These are phyloP conservation scores for Hydroisotoma schaefferi DNA, from an alignment of 2,888 invertebrate genomes.

Conservation along the genomic window DNA sequence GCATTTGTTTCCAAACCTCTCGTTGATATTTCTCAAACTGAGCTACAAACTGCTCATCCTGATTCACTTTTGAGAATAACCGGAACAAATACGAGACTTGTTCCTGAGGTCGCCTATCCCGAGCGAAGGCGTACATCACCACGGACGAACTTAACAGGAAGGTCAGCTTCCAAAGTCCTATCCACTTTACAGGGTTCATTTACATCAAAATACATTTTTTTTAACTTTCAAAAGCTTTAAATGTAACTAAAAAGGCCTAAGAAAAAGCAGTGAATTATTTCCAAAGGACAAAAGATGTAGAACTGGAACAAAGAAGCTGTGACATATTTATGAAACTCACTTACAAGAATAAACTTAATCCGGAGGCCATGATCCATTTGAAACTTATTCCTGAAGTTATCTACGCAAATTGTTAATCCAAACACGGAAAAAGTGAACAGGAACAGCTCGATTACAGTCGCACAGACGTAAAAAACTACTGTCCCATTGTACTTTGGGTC, in stretches of 20 bases:
- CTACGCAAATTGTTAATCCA: slow-evolving; percentile 30
- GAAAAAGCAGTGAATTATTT: no score
- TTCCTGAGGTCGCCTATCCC: slow-evolving; percentile 35
- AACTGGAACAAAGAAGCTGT: no score
- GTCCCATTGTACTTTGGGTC: slow-evolving; percentile 28
- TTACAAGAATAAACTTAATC: slow-evolving; percentile 36
- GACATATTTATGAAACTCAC: no score
- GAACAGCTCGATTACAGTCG: slow-evolving; percentile 26
- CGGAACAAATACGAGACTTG: slow-evolving; percentile 37
- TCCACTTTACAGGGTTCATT: neutral
- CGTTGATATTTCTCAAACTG: slow-evolving; percentile 43
- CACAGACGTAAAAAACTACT: slow-evolving; percentile 19
- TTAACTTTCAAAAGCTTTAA: neutral
- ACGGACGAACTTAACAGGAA: no score
- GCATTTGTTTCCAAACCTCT: slow-evolving; percentile 35
- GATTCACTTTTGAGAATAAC: slow-evolving; percentile 34
- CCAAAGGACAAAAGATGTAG: no score
- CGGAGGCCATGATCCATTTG: slow-evolving; percentile 40
- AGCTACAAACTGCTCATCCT: slow-evolving; percentile 36
- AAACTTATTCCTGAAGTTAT: slow-evolving; percentile 41
- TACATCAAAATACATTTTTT: neutral
- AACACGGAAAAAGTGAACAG: slow-evolving; percentile 12
- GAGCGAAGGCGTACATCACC: slow-evolving; percentile 32
- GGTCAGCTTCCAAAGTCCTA: slow-evolving; percentile 18
- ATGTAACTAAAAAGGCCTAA: no score